Conservation (phyloP, 37 sponge, comb jelly and placozoan species). For the Axinella damicornis region DNA sequence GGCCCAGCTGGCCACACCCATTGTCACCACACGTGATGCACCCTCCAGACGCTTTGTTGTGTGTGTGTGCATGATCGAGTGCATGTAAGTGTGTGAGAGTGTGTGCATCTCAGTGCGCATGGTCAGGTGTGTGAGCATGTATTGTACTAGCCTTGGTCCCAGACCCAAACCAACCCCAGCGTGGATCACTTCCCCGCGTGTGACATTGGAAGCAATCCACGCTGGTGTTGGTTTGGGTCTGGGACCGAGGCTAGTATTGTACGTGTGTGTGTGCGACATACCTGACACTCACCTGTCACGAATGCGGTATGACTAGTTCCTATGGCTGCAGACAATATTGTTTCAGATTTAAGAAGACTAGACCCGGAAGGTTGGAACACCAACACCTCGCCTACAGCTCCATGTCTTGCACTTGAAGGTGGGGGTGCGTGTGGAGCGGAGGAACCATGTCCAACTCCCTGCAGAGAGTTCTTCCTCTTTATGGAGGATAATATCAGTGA, state of each 20-base stretch:
- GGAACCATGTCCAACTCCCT: too few species aligned
- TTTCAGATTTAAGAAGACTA: slow-evolving; percentile 2
- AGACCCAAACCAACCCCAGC: too few species aligned
- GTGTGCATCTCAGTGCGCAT: slow-evolving; percentile 22
- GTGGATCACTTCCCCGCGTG: too few species aligned
- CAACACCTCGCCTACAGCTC: slow-evolving; percentile 13
- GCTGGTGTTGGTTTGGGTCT: not conserved
- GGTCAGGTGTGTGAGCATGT: slow-evolving; percentile 26
- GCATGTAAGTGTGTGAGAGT: slow-evolving; percentile 17
- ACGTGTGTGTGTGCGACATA: too few species aligned
- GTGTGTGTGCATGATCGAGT: not conserved
- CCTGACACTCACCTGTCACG: slow-evolving; percentile 51
- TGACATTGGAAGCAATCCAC: too few species aligned
- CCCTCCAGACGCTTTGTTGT: slow-evolving; percentile 30
- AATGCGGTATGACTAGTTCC: slow-evolving; percentile 75
- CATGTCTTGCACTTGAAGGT: not conserved
- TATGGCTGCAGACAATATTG: slow-evolving; percentile 16
- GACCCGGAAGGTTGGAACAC: slow-evolving; percentile 24
- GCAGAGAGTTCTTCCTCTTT: not conserved
- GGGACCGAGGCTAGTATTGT: too few species aligned
- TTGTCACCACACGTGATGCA: slow-evolving; percentile 79
- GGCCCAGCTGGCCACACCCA: slow-evolving; percentile 78
- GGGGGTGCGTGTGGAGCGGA: too few species aligned
- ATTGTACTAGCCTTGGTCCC: too few species aligned
- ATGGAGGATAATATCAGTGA: slow-evolving; percentile 1